phyloP scores from a whole-genome alignment of 2,888 invertebrate genomes.

The Leptinotarsa peninsularis region DNA sequence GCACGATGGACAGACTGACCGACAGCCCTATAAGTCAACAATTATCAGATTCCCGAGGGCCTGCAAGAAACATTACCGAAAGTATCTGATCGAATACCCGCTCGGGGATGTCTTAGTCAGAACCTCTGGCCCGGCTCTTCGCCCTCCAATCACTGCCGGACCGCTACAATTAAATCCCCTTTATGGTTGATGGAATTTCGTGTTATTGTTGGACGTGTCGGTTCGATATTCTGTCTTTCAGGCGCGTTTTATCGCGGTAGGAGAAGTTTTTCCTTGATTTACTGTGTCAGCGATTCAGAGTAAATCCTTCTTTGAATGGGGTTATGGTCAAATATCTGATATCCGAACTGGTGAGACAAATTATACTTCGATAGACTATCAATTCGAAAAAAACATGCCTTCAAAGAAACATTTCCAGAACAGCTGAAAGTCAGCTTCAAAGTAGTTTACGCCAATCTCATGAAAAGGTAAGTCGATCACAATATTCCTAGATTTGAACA shows the following conservation, averaged over 20 bases:
- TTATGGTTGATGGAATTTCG: slow-evolving; percentile 64
- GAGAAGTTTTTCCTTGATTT: slow-evolving; percentile 31
- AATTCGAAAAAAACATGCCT: too few relatives aligned
- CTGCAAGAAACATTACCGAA: slow-evolving; percentile 50
- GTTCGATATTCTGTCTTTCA: slow-evolving; percentile 9
- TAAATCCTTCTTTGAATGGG: too few relatives aligned
- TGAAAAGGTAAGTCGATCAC: too few relatives aligned
- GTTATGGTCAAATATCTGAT: too few relatives aligned
- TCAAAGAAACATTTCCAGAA: too few relatives aligned
- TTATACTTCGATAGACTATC: too few relatives aligned
- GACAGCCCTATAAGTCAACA: slow-evolving; percentile 64
- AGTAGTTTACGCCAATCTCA: too few relatives aligned
- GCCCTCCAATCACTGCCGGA: slow-evolving; percentile 62
- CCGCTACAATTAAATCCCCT: slow-evolving; percentile 65
- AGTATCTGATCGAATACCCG: slow-evolving; percentile 49
- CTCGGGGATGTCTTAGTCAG: slow-evolving; percentile 59
- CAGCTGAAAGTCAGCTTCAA: too few relatives aligned
- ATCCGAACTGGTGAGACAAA: too few relatives aligned
- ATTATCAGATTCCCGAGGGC: slow-evolving; percentile 62
- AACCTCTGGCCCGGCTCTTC: slow-evolving; percentile 51
- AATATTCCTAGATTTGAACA: too few relatives aligned
- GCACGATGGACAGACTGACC: slow-evolving; percentile 58
- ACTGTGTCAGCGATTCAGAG: slow-evolving; percentile 30
- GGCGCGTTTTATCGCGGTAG: slow-evolving; percentile 27
- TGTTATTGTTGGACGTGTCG: slow-evolving; percentile 56